These are phyloP conservation scores for Pseudomyrmex sp. DNA, from an alignment of 1,140 invertebrate species.

Conservation along the genomic window DNA sequence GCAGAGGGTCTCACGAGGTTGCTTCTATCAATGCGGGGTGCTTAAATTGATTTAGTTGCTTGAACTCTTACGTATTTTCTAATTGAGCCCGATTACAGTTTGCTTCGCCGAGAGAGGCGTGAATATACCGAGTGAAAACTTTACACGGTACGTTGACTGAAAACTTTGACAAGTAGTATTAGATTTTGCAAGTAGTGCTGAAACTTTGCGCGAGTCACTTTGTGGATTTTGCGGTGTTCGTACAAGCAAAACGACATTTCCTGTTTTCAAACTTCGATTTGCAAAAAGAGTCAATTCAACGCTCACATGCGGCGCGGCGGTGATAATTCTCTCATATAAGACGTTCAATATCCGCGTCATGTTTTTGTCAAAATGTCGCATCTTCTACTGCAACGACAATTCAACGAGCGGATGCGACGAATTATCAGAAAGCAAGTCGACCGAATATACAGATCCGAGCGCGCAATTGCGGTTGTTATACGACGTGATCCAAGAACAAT, in stretches of 20 bases:
- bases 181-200: too few relatives aligned
- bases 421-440: not conserved
- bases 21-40: slow-evolving; percentile 58
- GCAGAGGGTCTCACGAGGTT: slow-evolving; percentile 47
- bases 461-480: not conserved
- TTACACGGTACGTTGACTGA: slow-evolving; percentile 25
- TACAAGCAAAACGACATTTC: too few relatives aligned
- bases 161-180: not conserved
- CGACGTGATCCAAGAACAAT: slow-evolving; percentile 29
- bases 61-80: slow-evolving; percentile 60
- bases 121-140: not conserved
- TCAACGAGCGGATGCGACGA: not conserved
- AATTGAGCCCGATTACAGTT: slow-evolving; percentile 49
- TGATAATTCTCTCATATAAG: too few relatives aligned
- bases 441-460: not conserved
- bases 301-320: too few relatives aligned
- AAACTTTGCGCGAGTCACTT: too few relatives aligned
- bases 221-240: too few relatives aligned
- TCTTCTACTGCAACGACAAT: too few relatives aligned
- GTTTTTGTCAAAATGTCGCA: too few relatives aligned
- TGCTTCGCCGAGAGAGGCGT: slow-evolving; percentile 8
- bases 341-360: too few relatives aligned
- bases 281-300: too few relatives aligned
- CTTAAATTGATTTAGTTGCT: slow-evolving; percentile 60
- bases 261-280: too few relatives aligned